Percentiles rank a stretch among this genome's conserved stretches.
These are phyloP conservation scores for Trichogramma dendrolimi DNA, from an alignment of 2,888 invertebrate species.

Conservation along the genomic window DNA sequence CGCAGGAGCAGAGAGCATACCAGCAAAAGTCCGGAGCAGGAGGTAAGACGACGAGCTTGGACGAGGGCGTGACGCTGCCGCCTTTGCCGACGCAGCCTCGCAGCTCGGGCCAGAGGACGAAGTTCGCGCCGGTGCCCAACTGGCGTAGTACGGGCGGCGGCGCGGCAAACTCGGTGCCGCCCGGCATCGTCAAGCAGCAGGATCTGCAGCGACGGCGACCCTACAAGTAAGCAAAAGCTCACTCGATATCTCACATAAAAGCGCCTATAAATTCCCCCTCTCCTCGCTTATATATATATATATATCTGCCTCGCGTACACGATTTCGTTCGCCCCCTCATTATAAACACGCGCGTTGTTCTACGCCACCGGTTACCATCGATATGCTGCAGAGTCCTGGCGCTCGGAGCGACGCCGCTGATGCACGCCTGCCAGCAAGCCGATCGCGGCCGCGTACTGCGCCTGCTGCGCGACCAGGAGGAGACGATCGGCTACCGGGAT, in stretches of 20 bases:
- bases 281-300: no score
- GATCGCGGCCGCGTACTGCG: slow-evolving; percentile 73
- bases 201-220: slow-evolving; percentile 41
- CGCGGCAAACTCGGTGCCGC: slow-evolving; percentile 15
- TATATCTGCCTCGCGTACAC: no score
- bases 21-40: slow-evolving; percentile 31
- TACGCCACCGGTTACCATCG: neutral
- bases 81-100: slow-evolving; percentile 41
- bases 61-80: slow-evolving; percentile 43
- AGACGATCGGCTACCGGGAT: slow-evolving; percentile 68
- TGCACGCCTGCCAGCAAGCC: slow-evolving; percentile 89
- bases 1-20: slow-evolving; percentile 42
- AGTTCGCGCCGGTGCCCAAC: slow-evolving; percentile 30
- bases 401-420: slow-evolving; percentile 75
- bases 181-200: slow-evolving; percentile 27
- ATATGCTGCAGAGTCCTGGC: slow-evolving; percentile 42
- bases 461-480: slow-evolving; percentile 67
- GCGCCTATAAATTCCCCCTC: neutral
- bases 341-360: neutral
- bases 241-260: neutral
- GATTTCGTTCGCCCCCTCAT: no score
- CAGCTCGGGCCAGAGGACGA: slow-evolving; percentile 31
- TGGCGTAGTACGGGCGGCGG: slow-evolving; percentile 33
- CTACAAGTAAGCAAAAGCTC: slow-evolving; percentile 39
- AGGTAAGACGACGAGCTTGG: neutral